These are phyloP conservation scores for Apocrypta bakeri DNA, from an alignment of 1,140 invertebrate genomes.

Conservation along the genomic window DNA sequence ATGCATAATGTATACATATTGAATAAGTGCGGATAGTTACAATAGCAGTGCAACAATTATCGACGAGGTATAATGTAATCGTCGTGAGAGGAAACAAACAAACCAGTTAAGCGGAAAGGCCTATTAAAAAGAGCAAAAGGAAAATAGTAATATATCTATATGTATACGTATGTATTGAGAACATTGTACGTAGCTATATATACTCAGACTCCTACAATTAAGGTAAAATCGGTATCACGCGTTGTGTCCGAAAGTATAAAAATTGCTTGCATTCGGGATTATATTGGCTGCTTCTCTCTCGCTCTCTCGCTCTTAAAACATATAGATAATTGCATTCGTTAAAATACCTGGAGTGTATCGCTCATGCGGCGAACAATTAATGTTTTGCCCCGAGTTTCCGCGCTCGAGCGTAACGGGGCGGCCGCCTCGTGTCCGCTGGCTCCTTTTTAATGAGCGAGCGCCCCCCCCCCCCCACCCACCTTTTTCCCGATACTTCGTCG, in stretches of 20 bases:
- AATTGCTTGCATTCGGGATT: neutral
- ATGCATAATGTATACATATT: no score
- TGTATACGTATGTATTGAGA: no score
- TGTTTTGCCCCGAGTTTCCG: constrained; percentile 28
- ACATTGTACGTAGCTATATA: no score
- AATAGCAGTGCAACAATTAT: no score
- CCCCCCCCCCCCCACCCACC: neutral
- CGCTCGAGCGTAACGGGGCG: neutral
- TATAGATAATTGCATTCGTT: constrained; percentile 47
- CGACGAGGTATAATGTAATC: no score
- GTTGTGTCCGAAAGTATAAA: neutral
- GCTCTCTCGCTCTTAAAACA: neutral
- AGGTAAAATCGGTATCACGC: constrained; percentile 13
- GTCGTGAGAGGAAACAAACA: no score
- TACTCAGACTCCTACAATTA: no score
- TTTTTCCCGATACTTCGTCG: neutral
- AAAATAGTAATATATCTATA: no score
- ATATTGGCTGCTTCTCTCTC: neutral
- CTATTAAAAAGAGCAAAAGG: no score
- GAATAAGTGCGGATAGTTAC: neutral
- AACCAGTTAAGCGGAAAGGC: no score
- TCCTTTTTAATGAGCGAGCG: constrained; percentile 41
- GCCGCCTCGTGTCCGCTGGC: neutral
- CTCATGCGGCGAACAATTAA: constrained; percentile 37
- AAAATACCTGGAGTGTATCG: constrained; percentile 17